These are phyloP conservation scores for Malacoctenus gilli DNA, from an alignment of 2,797 vertebrate species.

Conservation along the genomic window DNA sequence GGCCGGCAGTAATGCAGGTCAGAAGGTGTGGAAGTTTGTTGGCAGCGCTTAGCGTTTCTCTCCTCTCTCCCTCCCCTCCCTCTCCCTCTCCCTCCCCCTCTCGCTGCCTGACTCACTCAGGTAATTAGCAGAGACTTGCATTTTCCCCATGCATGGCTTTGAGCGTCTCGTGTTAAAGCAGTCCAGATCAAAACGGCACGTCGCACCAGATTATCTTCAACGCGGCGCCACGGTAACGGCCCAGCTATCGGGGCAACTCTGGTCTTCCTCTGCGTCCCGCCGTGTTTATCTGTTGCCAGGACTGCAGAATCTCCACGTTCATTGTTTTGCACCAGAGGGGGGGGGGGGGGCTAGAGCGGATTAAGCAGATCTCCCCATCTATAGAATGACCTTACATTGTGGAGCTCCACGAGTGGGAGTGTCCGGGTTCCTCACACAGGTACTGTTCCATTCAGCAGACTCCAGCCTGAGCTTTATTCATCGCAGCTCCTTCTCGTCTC, in stretches of 20 bases:
- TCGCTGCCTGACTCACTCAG: constrained; percentile 47
- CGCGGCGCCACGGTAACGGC: constrained; percentile 45
- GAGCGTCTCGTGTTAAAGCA: constrained; percentile 68
- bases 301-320: constrained; percentile 61
- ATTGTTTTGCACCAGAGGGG: constrained; percentile 63
- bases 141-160: constrained; percentile 63
- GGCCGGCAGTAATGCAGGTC: constrained; percentile 50
- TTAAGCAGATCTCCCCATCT: constrained; percentile 72
- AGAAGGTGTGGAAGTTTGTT: constrained; percentile 59
- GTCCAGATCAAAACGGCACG: constrained; percentile 71
- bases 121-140: constrained; percentile 72
- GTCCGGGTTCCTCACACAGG: constrained; percentile 28
- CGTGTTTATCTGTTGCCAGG: no score
- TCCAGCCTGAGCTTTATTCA: no score
- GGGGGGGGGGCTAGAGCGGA: constrained; percentile 46
- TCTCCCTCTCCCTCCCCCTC: constrained; percentile 2
- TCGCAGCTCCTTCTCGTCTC: no score
- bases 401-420: no score
- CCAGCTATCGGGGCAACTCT: constrained; percentile 52
- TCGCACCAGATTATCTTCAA: constrained; percentile 71
- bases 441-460: constrained; percentile 35
- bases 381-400: constrained; percentile 55
- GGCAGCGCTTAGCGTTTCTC: constrained; percentile 39
- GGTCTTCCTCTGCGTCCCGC: constrained; percentile 56
- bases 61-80: no score